Base-by-base conservation (phyloP, 2,797 vertebrate genomes). In the Orestias chungarensis region DNA sequence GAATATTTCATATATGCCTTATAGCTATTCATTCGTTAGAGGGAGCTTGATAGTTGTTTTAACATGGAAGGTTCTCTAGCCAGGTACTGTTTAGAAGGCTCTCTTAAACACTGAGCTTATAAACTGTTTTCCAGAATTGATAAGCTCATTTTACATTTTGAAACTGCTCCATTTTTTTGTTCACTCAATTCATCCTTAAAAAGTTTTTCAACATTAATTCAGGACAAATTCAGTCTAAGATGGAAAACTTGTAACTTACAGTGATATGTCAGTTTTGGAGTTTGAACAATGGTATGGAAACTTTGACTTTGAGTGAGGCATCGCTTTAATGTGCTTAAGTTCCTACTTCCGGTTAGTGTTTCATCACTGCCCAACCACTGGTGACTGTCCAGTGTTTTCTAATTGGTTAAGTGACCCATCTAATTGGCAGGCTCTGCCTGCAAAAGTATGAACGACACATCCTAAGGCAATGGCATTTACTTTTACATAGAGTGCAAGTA, bases 401-500 rank as follows among this genome's bases (percentile, higher is more conserved):
- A 52, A 62, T 71, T 76, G 85, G 77, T 86, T 74, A 73, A 71
- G 33, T 72, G 66, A 85, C 49, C 55, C 61, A 20, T 42, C 43
- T 50, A 73, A 79, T 70, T 29, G 40, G 74, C 80, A 79, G 80
- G 74, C 61, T 74, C 82, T 72, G 71, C 74, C 64, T 66, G 42
- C 72, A 42, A 76, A 78, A 82, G 67, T 6, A 78, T 87, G 77
- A 76, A 70, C 87, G 88, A 79, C 91, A 91, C 93, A 91, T 93
- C 90, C 90, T 76, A 44, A 85, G 75, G 79, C 61, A 80, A 82
- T 87, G 82, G 83, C 89, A 92, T 93, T 88, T n/a, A 78, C 86
- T 89, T 93, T 82, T 43, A 14, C 49, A 43, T 69, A 73, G 85
- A 89, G 82, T 85, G 78, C 86, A 91, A 91, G 90, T 76, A 78